Evolutionary conservation across 2,888 invertebrate species (phyloP).

Genomic region (Busseola fusca): DNA sequence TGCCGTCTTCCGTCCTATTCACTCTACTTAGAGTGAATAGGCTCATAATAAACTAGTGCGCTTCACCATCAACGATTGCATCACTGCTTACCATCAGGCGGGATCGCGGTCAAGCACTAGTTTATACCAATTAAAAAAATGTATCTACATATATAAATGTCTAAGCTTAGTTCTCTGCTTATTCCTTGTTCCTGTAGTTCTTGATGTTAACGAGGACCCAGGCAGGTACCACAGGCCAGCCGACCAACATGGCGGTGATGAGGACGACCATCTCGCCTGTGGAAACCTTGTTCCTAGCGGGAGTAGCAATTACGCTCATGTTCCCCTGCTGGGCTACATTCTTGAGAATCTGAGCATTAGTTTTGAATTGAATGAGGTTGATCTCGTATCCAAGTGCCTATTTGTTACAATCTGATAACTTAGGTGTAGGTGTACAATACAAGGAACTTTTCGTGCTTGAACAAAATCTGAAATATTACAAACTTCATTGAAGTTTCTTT

Average conservation of each 20-base stretch:
- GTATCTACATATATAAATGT: conserved; percentile 47
- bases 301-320: no score
- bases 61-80: no score
- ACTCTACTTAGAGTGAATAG: no score
- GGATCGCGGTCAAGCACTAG: no score
- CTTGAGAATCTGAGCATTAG: no score
- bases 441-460: not conserved
- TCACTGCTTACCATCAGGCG: no score
- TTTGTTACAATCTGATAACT: not conserved
- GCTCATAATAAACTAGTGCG: no score
- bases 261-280: conserved; percentile 78
- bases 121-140: no score
- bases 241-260: conserved; percentile 73
- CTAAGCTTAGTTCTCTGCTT: conserved; percentile 42
- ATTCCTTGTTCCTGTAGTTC: conserved; percentile 78
- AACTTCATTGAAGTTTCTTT: not conserved
- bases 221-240: conserved; percentile 78
- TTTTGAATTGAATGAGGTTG: not conserved
- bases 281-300: no score
- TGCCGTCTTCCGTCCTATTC: no score
- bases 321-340: no score
- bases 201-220: conserved; percentile 84
- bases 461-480: not conserved
- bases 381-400: not conserved
- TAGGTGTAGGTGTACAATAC: not conserved